Evolutionary conservation across 2,113 vertebrate species (phyloP).

Genomic region (Callithrix jacchus): DNA sequence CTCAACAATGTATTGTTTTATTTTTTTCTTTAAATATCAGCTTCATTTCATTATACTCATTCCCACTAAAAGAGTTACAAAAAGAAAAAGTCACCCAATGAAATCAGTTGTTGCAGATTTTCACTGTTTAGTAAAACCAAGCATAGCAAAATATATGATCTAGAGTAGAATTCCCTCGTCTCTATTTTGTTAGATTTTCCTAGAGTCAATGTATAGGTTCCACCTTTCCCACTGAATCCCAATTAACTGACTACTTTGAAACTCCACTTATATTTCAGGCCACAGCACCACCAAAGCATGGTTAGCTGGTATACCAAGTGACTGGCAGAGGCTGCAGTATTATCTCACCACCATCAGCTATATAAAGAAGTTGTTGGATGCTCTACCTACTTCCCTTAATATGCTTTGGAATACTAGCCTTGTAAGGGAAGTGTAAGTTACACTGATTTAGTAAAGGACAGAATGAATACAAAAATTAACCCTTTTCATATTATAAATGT

Average conservation of each 20-base stretch:
- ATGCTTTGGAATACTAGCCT: neutral
- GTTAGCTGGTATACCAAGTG: neutral
- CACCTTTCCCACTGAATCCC: neutral
- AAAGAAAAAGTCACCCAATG: neutral
- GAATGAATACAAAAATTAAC: neutral
- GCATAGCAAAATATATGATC: neutral
- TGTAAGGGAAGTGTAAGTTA: neutral
- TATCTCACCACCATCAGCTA: neutral
- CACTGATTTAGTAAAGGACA: neutral
- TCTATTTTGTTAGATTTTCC: neutral
- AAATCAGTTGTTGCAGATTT: neutral
- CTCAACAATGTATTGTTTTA: neutral
- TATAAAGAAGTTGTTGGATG: neutral
- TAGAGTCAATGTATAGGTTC: neutral
- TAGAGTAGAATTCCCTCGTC: neutral
- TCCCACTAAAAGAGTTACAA: neutral
- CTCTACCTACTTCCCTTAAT: neutral
- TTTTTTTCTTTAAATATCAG: neutral
- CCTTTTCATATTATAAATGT: neutral
- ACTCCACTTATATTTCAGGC: neutral
- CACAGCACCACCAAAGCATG: neutral
- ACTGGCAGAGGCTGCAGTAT: too few species aligned
- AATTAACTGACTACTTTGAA: neutral
- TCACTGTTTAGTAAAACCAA: neutral
- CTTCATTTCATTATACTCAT: neutral